Evolutionary conservation across 2,797 vertebrate species (phyloP).

Genomic region (Pagetopsis macropterus): DNA sequence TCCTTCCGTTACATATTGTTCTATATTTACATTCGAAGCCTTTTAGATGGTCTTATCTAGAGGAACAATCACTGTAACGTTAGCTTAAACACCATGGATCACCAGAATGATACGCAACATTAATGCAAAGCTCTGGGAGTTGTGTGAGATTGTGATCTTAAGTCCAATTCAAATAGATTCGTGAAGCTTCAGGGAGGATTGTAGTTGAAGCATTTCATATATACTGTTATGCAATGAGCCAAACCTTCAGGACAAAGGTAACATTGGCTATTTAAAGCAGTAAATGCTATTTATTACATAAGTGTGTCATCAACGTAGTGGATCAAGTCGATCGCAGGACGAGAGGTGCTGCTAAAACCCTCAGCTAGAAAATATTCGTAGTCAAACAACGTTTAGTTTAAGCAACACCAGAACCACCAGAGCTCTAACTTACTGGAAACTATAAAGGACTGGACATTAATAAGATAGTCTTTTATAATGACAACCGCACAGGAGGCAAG

Average conservation of each 20-base stretch:
- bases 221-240: not conserved
- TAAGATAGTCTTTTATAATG: slow-evolving; percentile 10
- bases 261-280: not conserved
- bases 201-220: not conserved
- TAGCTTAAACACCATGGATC: slow-evolving; percentile 1
- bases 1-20: slow-evolving; percentile 28
- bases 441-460: slow-evolving; percentile 3
- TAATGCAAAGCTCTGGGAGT: slow-evolving; percentile 14
- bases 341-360: not conserved
- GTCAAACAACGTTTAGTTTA: slow-evolving; percentile 6
- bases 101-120: not conserved
- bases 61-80: slow-evolving; percentile 15
- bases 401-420: slow-evolving; percentile 7
- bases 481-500: not conserved
- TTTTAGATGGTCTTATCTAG: slow-evolving; percentile 19
- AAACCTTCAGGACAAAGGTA: not conserved
- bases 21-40: slow-evolving; percentile 34
- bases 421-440: slow-evolving; percentile 11
- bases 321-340: slow-evolving; percentile 12
- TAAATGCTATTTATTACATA: not conserved
- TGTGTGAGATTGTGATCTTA: slow-evolving; percentile 2
- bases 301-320: not conserved
- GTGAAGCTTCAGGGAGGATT: not conserved
- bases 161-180: not conserved
- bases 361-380: slow-evolving; percentile 5